A percentile compares a stretch with the other conserved stretches of the same genome.
phyloP scores from a whole-genome alignment of 2,797 vertebrate genomes.

The Cyclura pinguis region DNA sequence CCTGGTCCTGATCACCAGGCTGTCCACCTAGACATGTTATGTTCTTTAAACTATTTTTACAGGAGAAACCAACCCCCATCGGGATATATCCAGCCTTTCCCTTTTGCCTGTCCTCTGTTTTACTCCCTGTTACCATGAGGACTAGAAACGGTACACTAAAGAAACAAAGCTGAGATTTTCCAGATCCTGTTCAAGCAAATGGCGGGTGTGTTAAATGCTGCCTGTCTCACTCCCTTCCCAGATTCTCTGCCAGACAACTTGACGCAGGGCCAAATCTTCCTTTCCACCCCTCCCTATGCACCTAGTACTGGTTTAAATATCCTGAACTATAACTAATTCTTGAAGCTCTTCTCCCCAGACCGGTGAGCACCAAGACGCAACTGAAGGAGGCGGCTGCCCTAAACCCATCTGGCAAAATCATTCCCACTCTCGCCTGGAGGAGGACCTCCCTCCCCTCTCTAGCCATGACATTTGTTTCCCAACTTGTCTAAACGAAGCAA shows the following conservation, averaged over 20 bases:
- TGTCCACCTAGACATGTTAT: neutral
- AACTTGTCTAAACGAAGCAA: slow-evolving; percentile 46
- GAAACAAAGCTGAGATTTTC: neutral
- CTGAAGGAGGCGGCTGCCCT: neutral
- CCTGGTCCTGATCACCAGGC: neutral
- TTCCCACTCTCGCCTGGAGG: slow-evolving; percentile 2
- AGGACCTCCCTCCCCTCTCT: neutral
- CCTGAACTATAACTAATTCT: neutral
- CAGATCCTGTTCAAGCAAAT: neutral
- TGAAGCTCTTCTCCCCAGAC: neutral
- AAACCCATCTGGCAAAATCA: slow-evolving; percentile 39
- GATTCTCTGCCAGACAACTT: neutral
- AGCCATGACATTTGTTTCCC: slow-evolving; percentile 24
- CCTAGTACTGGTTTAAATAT: neutral
- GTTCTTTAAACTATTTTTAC: neutral
- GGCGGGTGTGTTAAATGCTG: neutral
- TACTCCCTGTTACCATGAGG: neutral
- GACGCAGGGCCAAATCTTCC: neutral
- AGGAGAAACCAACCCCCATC: neutral
- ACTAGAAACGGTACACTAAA: neutral
- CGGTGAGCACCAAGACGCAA: neutral
- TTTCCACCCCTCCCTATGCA: neutral
- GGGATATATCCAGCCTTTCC: neutral
- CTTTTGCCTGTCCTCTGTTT: neutral
- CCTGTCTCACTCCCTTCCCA: neutral